These are phyloP conservation scores for Conger conger DNA, from an alignment of 2,113 vertebrate species.

Conservation along the genomic window DNA sequence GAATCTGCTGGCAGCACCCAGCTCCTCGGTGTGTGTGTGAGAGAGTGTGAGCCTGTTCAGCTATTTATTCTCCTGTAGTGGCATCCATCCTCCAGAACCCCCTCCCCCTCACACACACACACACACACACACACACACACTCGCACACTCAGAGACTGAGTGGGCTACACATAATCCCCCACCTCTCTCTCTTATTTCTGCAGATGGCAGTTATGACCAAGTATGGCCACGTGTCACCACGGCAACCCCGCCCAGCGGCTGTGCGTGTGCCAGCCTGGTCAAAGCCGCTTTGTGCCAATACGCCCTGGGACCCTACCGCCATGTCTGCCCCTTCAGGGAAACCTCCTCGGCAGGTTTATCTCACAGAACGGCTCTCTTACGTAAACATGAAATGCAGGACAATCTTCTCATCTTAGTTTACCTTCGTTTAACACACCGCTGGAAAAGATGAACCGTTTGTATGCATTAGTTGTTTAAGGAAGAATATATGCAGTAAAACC, in stretches of 20 bases:
- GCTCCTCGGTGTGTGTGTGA: conserved; percentile 33
- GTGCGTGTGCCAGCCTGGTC: not conserved
- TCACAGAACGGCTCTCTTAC: not conserved
- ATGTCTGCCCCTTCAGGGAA: not conserved
- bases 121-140: no score
- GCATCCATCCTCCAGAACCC: conserved; percentile 29
- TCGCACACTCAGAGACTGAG: no score
- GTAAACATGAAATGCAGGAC: no score
- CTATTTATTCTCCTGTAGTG: conserved; percentile 43
- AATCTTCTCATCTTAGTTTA: not conserved
- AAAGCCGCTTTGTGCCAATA: not conserved
- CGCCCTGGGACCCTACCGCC: not conserved
- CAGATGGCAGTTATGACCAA: not conserved
- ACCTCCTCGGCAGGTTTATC: not conserved
- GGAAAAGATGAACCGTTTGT: not conserved
- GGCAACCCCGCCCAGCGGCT: not conserved
- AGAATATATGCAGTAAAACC: no score
- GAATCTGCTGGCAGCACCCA: conserved; percentile 66
- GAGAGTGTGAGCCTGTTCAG: no score
- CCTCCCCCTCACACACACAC: not conserved
- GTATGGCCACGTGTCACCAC: not conserved
- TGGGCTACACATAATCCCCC: conserved; percentile 26
- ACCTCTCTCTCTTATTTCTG: conserved; percentile 45
- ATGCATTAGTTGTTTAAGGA: no score
- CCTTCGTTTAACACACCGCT: not conserved